A percentile compares a stretch with the other conserved stretches of the same genome.
Conservation (phyloP, 2,797 vertebrate genomes). For the Smutsia temminckii region DNA sequence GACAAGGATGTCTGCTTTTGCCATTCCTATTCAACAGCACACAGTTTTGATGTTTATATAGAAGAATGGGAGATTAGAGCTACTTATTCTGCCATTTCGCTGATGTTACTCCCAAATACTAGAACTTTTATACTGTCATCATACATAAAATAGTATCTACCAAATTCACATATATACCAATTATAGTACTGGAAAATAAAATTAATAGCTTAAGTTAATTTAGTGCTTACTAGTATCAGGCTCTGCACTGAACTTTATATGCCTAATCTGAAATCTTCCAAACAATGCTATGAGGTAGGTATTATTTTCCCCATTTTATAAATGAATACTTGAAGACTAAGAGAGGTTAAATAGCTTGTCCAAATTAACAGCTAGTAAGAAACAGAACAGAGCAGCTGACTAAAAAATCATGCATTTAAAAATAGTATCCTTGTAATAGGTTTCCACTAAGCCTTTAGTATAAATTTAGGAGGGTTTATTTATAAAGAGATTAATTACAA, state of each 20-base stretch:
- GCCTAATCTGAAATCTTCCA: background rate
- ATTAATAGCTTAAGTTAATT: background rate
- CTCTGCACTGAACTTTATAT: background rate
- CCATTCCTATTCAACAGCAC: background rate
- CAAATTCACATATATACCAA: background rate
- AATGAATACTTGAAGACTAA: background rate
- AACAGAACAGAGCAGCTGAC: background rate
- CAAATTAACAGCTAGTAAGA: background rate
- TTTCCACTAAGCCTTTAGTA: background rate
- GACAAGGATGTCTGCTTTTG: background rate
- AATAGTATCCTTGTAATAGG: background rate
- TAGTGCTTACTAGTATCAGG: background rate
- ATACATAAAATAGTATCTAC: background rate
- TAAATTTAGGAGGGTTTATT: background rate
- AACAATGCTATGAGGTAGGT: background rate
- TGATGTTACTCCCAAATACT: background rate
- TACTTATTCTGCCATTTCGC: background rate
- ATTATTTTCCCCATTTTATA: background rate
- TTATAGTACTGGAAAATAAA: background rate
- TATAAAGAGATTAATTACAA: background rate
- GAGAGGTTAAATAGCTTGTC: background rate
- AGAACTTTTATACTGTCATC: background rate
- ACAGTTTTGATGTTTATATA: background rate
- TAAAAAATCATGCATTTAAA: background rate
- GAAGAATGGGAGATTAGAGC: background rate